Evolutionary conservation across 2,888 invertebrate species (phyloP).

Genomic region (Chaetogeoica ovagalla): DNA sequence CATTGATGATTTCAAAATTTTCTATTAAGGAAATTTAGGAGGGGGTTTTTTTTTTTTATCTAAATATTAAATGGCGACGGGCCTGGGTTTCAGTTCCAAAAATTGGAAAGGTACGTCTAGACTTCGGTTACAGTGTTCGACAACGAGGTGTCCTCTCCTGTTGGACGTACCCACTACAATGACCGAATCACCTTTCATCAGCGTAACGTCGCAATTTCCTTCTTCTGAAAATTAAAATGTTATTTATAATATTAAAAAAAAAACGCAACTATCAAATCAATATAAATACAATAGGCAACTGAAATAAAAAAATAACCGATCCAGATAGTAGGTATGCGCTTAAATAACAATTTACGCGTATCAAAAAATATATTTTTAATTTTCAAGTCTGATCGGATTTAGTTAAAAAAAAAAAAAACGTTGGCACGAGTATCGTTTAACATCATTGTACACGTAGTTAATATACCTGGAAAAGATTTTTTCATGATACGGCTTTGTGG

Average conservation of each 20-base stretch:
- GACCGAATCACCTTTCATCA: constrained; percentile 83
- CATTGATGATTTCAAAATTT: not conserved
- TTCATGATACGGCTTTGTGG: constrained; percentile 91
- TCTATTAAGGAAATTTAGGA: not conserved
- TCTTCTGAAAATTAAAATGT: constrained; percentile 59
- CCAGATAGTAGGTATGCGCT: too few species aligned
- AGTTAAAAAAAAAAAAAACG: too few species aligned
- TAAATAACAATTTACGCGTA: too few species aligned
- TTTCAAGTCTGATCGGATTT: too few species aligned
- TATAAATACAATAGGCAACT: too few species aligned
- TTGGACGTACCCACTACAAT: constrained; percentile 85
- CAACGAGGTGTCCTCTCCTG: constrained; percentile 82
- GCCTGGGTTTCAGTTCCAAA: constrained; percentile 69
- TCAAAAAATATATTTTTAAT: too few species aligned
- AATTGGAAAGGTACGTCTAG: constrained; percentile 82
- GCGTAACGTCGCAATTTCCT: constrained; percentile 64
- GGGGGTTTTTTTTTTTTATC: too few species aligned
- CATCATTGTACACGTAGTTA: not conserved
- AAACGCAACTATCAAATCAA: too few species aligned
- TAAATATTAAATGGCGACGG: constrained; percentile 53
- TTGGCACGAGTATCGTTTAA: too few species aligned
- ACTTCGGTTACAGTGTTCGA: constrained; percentile 76
- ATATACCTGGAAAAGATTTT: constrained; percentile 76
- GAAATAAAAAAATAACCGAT: not conserved
- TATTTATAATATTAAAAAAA: not conserved